Evolutionary conservation across 1,140 invertebrate species (phyloP), one percentile per base, ranked within the genome.

Genomic region (Hylaeus anthracinus): DNA sequence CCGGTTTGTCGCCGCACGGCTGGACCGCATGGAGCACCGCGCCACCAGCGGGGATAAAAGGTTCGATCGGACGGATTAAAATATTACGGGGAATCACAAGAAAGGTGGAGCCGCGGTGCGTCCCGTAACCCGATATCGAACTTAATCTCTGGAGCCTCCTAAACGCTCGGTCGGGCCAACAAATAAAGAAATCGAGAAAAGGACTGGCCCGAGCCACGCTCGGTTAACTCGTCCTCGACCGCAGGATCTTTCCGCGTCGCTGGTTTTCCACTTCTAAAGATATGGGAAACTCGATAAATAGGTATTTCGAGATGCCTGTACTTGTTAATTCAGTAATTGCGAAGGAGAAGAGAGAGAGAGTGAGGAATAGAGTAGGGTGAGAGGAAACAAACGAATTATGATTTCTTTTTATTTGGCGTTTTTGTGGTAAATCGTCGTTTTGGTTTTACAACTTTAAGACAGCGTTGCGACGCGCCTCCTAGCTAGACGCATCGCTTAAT

Each of bases 1-100:
- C 60, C 12, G 15, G 76, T 45, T 70, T 60, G 72, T 61, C 70
- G 71, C 60, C n/a, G 26, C 51, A n/a, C 39, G 15, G 14, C 14
- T 3, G 58, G 67, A 56, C 14, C 37, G 45, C 48, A 60, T n/a
- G 43, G 61, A 63, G 39, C 26, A 26, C 9, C 67, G 41, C 65
- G 55, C 81, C 70, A 56, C 82, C 60, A 79, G 63, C 82, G 65
- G 66, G 26, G 86, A 91, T 90, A 91, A 92, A 92, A 88, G 88
- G 83, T 90, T 90, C 89, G 90, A 86, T 90, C 87, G 88, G 89
- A 88, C 91, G 88, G 91, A 93, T 93, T 92, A 93, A 92, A 92
- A 93, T 92, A 92, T 91, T 91, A 91, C 88, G 84, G 83, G 77
- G 90, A 91, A 91, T 91, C 79, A 81, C 84, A 89, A 86, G 88